phyloP scores from a whole-genome alignment of 92 coral and sea anemone species.

The Actinernus sp. region DNA sequence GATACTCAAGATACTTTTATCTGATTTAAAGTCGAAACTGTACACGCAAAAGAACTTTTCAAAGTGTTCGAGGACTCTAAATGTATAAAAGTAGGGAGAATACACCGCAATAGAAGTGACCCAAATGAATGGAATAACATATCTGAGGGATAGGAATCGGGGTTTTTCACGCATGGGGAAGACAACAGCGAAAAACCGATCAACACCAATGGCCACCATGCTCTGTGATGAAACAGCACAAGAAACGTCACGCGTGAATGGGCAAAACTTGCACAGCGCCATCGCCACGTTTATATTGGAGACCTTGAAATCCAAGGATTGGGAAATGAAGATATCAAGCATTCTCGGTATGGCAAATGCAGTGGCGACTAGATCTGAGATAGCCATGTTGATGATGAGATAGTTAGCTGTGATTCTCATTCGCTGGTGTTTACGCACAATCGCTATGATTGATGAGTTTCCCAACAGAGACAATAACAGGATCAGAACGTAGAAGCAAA shows the following conservation, averaged over 20 bases:
- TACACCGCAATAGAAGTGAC: not conserved
- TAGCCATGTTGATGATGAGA: conserved; percentile 31
- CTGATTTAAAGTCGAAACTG: not conserved
- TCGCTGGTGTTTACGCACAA: conserved; percentile 4
- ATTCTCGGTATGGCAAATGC: conserved; percentile 17
- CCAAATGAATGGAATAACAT: conserved; percentile 19
- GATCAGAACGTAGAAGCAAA: conserved; percentile 5
- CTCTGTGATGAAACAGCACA: conserved; percentile 32
- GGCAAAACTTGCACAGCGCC: conserved; percentile 11
- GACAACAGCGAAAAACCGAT: conserved; percentile 29
- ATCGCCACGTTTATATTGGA: not conserved
- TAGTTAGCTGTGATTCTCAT: conserved; percentile 34
- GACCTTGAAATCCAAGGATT: conserved; percentile 3
- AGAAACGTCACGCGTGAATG: conserved; percentile 18
- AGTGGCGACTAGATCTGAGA: conserved; percentile 34
- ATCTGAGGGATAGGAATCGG: not conserved
- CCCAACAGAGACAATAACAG: conserved; percentile 18
- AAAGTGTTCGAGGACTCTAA: not conserved
- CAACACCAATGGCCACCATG: conserved; percentile 17
- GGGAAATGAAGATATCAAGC: conserved; percentile 14
- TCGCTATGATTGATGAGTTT: conserved; percentile 11
- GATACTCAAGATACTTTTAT: conserved; percentile 13
- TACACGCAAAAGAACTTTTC: not conserved
- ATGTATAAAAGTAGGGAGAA: conserved; percentile 13
- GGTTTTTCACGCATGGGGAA: conserved; percentile 14